phyloP scores from a whole-genome alignment of 2,113 vertebrate species.

The Cryptomyrus ogoouensis region DNA sequence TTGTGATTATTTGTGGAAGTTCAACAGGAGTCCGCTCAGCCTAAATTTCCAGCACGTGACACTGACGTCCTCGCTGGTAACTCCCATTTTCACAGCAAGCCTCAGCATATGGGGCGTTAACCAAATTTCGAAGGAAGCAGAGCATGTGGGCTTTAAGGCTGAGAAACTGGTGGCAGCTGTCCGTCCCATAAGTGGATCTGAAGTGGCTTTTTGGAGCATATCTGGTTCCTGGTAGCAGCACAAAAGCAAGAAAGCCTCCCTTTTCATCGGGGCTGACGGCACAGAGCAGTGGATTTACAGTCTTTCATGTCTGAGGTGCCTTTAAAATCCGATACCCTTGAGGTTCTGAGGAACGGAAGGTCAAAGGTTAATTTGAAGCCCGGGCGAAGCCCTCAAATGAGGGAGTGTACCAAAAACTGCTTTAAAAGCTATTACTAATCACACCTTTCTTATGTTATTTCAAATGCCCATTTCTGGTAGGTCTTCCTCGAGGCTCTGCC shows the following conservation, averaged over 20 bases:
- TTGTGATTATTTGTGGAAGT: neutral
- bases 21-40: neutral
- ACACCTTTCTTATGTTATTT: neutral
- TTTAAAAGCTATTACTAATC: neutral
- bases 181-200: neutral
- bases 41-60: neutral
- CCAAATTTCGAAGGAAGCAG: neutral
- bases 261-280: neutral
- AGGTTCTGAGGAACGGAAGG: neutral
- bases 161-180: neutral
- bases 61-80: neutral
- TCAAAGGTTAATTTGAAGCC: neutral
- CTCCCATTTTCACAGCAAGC: neutral
- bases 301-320: neutral
- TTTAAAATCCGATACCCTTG: conserved; percentile 16
- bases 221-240: neutral
- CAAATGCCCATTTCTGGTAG: neutral
- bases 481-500: neutral
- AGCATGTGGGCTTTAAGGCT: neutral
- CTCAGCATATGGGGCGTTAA: neutral
- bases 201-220: conserved; percentile 3
- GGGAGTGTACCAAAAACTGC: neutral
- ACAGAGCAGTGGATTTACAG: neutral
- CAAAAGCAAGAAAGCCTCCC: neutral
- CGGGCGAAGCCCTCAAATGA: neutral